Evolutionary conservation across 2,113 vertebrate species (phyloP), one percentile per base, ranked within the genome.

Genomic region (Pelobates fuscus): DNA sequence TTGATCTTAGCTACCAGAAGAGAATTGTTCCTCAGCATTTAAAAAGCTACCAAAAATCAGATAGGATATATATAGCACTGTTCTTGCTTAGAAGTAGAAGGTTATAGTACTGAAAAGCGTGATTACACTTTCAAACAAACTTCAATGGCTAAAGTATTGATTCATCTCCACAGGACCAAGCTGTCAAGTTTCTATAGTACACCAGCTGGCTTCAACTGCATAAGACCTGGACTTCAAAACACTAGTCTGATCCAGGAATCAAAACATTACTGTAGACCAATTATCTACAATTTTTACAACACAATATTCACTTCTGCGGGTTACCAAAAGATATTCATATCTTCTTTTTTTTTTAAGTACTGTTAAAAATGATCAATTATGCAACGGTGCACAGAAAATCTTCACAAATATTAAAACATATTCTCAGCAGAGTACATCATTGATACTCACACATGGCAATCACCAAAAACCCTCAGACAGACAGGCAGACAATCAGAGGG

Each of bases 131-230:
- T 76, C 57, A 76, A 59, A 29, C 61, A 65, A 74, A 74, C 60
- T 64, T 74, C 60, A 65, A 74, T 74, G 61, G 24, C 61, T 64
- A 15, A 21, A 64, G 61, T 74, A 65, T 64, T 74, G 71, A 64
- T 65, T 74, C 46, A 74, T 74, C 71, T 63, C 61, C 54, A 65
- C 63, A 74, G 49, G 49, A 55, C 61, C 71, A 25, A 65, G 70
- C 70, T 72, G 59, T 72, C 59, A 72, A 63, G 58, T 72, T 72
- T 72, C 25, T 52, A 58, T 72, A 63, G 70, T 63, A 49, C 59
- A 72, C 59, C 59, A 72, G 59, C 70, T 72, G 70, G 59, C 43
- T 62, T 54, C 8, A 24, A 52, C 70, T 72, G 44, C 41, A 61
- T 44, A 72, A 54, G 59, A 72, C 17, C 59, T 72, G 59, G 46